Percentiles rank a stretch among this genome's conserved stretches.
Evolutionary conservation across 1,140 invertebrate species (phyloP).

Genomic region (Idris sp.): DNA sequence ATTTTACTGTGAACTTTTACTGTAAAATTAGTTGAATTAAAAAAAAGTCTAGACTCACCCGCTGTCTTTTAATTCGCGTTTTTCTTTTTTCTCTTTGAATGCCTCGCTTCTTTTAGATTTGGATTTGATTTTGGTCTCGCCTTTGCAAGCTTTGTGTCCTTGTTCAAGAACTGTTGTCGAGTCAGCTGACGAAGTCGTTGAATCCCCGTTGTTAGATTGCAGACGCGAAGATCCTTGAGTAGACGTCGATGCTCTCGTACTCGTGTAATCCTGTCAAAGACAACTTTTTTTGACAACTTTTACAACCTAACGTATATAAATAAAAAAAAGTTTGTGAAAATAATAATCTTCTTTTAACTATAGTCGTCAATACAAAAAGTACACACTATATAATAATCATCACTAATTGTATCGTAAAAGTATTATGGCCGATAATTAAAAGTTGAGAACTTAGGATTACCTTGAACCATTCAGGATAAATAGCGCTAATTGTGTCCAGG

Average conservation of each 20-base stretch:
- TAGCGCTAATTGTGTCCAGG: constrained; percentile 91
- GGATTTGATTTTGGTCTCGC: constrained; percentile 66
- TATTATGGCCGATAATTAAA: too few species aligned
- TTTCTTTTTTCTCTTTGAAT: constrained; percentile 71
- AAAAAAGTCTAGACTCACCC: constrained; percentile 56
- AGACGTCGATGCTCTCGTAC: constrained; percentile 70
- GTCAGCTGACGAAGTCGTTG: constrained; percentile 62
- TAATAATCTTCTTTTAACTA: too few species aligned
- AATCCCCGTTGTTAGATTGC: constrained; percentile 64
- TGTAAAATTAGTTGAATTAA: background rate
- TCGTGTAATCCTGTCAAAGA: constrained; percentile 74
- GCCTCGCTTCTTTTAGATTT: constrained; percentile 70
- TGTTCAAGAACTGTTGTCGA: constrained; percentile 66
- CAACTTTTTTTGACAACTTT: constrained; percentile 16
- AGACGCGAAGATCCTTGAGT: constrained; percentile 64
- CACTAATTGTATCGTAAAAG: too few species aligned
- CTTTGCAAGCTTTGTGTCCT: constrained; percentile 66
- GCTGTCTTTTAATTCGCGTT: constrained; percentile 69
- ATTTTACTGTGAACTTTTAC: background rate
- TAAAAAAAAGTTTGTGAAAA: too few species aligned
- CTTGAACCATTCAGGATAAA: constrained; percentile 95
- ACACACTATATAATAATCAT: too few species aligned
- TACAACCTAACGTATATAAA: background rate
- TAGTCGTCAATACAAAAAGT: too few species aligned
- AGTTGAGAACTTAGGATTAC: constrained; percentile 49